Evolutionary conservation across 2,888 invertebrate species (phyloP).

Genomic region (Drosophila mulleri): DNA sequence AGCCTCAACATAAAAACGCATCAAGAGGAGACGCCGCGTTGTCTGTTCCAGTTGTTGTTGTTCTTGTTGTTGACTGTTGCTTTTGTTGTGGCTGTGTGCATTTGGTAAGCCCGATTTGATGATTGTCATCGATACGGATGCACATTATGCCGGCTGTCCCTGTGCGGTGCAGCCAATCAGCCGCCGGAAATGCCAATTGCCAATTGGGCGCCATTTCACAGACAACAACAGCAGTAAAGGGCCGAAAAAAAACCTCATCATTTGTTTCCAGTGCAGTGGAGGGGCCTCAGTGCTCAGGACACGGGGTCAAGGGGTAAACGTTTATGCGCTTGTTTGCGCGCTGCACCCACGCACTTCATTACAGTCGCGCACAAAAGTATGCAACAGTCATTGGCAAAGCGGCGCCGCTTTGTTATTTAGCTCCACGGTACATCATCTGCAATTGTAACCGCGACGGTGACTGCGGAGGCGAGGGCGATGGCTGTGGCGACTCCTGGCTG

Average conservation of each 20-base stretch:
- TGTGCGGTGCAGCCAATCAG: conserved; percentile 66
- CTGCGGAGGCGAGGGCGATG: not conserved
- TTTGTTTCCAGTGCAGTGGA: conserved; percentile 54
- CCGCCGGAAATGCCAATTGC: conserved; percentile 76
- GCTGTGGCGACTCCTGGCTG: not conserved
- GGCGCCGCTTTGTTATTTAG: conserved; percentile 69
- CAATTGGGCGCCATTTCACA: conserved; percentile 76
- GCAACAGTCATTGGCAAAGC: conserved; percentile 62
- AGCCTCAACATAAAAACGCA: conserved; percentile 69
- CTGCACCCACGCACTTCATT: conserved; percentile 42
- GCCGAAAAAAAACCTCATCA: conserved; percentile 64
- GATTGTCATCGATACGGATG: conserved; percentile 78
- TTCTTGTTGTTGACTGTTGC: not conserved
- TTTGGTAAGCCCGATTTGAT: conserved; percentile 74
- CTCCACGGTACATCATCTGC: conserved; percentile 32
- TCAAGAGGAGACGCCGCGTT: conserved; percentile 51
- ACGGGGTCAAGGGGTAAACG: conserved; percentile 29
- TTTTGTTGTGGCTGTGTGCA: conserved; percentile 44
- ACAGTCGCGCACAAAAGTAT: conserved; percentile 58
- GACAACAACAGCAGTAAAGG: conserved; percentile 41
- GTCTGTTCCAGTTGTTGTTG: conserved; percentile 30
- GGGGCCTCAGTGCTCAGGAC: not conserved
- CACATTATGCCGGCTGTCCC: conserved; percentile 63
- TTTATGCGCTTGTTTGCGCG: conserved; percentile 73
- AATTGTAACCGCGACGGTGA: not conserved